A percentile compares a stretch with the other conserved stretches of the same genome.
These are phyloP conservation scores for Neotragus moschatus DNA, from an alignment of 2,113 vertebrate species.

Conservation along the genomic window DNA sequence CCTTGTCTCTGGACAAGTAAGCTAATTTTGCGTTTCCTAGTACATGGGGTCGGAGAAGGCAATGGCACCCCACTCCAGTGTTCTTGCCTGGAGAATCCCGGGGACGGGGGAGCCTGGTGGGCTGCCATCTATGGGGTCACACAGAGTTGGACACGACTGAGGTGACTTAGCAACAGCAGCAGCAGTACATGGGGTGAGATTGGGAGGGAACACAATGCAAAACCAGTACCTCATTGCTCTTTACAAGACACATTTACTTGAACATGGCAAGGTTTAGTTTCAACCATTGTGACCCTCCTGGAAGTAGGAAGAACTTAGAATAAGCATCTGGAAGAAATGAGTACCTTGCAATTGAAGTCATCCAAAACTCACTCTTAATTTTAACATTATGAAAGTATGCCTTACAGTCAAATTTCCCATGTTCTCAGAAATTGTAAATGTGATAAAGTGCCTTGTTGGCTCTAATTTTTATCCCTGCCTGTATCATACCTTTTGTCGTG, in stretches of 20 bases:
- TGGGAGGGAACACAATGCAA: neutral
- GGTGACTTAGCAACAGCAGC: no score
- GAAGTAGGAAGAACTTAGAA: conserved; percentile 14
- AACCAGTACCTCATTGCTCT: neutral
- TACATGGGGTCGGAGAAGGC: no score
- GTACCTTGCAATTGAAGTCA: neutral
- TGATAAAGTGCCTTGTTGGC: neutral
- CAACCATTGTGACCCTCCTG: neutral
- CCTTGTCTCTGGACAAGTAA: conserved; percentile 8
- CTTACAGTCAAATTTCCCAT: neutral
- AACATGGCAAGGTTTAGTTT: neutral
- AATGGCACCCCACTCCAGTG: no score
- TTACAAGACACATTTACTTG: conserved; percentile 26
- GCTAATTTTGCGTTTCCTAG: neutral
- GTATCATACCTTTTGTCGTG: neutral
- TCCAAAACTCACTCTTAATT: neutral
- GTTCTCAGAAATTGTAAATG: conserved; percentile 14
- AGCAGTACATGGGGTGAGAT: neutral
- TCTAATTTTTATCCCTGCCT: neutral
- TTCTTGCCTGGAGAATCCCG: no score
- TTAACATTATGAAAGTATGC: neutral
- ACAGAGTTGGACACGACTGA: no score
- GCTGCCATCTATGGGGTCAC: no score
- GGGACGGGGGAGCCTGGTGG: no score
- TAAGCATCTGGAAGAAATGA: conserved; percentile 25